Evolutionary conservation across 2,797 vertebrate species (phyloP).

Genomic region (Rachycentron canadum): DNA sequence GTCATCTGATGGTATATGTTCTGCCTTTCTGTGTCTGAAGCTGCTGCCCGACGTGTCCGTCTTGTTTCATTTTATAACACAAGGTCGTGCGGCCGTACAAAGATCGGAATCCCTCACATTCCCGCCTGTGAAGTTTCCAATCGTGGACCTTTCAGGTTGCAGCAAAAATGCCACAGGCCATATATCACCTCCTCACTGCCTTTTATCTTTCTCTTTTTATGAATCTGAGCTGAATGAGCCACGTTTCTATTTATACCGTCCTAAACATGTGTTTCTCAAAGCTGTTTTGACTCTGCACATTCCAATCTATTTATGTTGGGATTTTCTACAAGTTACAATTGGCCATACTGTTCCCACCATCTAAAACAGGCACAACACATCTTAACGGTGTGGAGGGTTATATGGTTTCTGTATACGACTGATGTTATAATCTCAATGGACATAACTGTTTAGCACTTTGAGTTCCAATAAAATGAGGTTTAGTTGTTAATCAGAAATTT

Average conservation of each 20-base stretch:
- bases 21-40: conserved; percentile 13
- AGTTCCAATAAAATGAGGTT: background rate
- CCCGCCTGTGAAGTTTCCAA: conserved; percentile 55
- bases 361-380: conserved; percentile 22
- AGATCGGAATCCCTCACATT: conserved; percentile 72
- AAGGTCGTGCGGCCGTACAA: conserved; percentile 44
- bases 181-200: conserved; percentile 61
- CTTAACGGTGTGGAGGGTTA: background rate
- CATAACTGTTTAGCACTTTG: background rate
- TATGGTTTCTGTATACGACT: background rate
- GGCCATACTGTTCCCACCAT: conserved; percentile 26
- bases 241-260: conserved; percentile 78
- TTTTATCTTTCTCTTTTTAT: conserved; percentile 72
- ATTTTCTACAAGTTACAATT: conserved; percentile 58
- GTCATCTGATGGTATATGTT: background rate
- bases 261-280: conserved; percentile 54
- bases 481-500: background rate
- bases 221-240: conserved; percentile 74
- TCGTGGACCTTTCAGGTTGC: conserved; percentile 62
- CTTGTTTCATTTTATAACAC: conserved; percentile 41
- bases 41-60: background rate
- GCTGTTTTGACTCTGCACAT: conserved; percentile 79
- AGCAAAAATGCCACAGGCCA: conserved; percentile 61
- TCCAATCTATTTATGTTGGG: conserved; percentile 77
- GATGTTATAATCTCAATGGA: background rate